Conservation (phyloP, 2,797 vertebrate species). For the Sternarchorhynchus goeldii region DNA sequence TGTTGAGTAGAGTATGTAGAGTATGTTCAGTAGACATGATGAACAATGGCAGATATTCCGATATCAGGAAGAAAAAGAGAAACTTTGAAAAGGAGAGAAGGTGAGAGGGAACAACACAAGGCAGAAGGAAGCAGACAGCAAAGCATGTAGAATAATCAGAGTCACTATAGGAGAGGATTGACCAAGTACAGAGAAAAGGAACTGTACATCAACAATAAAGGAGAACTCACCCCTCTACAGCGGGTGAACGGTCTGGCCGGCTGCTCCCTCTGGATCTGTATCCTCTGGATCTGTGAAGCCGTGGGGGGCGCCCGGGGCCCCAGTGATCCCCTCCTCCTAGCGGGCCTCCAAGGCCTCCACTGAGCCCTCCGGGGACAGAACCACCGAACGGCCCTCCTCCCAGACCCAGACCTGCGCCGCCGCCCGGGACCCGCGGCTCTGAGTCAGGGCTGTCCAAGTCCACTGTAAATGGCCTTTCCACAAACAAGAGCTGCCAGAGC, state of each 20-base stretch:
- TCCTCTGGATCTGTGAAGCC: slow-evolving; percentile 83
- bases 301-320: slow-evolving; percentile 84
- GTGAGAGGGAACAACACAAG: not conserved
- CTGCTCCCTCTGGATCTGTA: slow-evolving; percentile 86
- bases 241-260: slow-evolving; percentile 90
- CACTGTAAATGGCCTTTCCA: slow-evolving; percentile 82
- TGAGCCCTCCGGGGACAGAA: slow-evolving; percentile 67
- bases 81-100: not conserved
- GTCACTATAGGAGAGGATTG: not conserved
- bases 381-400: slow-evolving; percentile 63
- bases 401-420: slow-evolving; percentile 47
- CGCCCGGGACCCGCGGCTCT: slow-evolving; percentile 83
- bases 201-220: not conserved
- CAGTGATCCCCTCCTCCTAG: slow-evolving; percentile 81
- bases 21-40: not conserved
- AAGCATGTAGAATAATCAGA: not conserved
- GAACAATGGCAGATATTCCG: not conserved
- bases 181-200: slow-evolving; percentile 3
- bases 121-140: not conserved
- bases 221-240: slow-evolving; percentile 86
- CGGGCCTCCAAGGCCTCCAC: slow-evolving; percentile 69
- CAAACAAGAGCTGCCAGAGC: slow-evolving; percentile 86
- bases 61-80: not conserved
- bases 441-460: slow-evolving; percentile 82
- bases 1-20: not conserved